These are phyloP conservation scores for Dorcus parallelipipedus DNA, from an alignment of 2,888 invertebrate species.

Conservation along the genomic window DNA sequence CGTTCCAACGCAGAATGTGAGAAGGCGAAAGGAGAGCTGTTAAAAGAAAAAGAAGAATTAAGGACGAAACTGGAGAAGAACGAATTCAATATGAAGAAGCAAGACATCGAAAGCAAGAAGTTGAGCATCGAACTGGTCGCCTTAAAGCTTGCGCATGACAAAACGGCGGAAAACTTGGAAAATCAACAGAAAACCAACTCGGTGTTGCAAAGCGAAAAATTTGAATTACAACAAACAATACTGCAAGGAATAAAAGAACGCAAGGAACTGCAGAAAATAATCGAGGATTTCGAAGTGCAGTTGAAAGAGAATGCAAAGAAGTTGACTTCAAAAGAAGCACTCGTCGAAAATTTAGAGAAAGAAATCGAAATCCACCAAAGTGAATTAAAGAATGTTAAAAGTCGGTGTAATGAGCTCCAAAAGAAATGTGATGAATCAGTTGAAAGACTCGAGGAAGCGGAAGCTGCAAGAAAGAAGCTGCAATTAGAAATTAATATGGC, in stretches of 20 bases:
- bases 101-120: slow-evolving; percentile 12
- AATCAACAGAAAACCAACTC: neutral
- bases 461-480: neutral
- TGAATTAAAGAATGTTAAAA: slow-evolving; percentile 3
- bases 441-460: neutral
- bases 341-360: neutral
- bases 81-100: slow-evolving; percentile 5
- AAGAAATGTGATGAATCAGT: neutral
- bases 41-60: slow-evolving; percentile 4
- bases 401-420: neutral
- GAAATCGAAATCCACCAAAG: neutral
- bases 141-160: slow-evolving; percentile 6
- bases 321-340: neutral
- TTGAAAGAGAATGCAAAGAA: too few relatives aligned
- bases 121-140: slow-evolving; percentile 7
- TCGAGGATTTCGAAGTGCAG: too few relatives aligned
- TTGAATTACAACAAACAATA: neutral
- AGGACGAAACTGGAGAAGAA: slow-evolving; percentile 1
- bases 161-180: neutral
- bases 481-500: too few relatives aligned
- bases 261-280: neutral
- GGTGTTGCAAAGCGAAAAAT: slow-evolving; percentile 3
- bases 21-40: too few relatives aligned
- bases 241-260: too few relatives aligned
- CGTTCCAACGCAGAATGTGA: neutral